Percentiles rank a stretch among this genome's conserved stretches.
phyloP scores from a whole-genome alignment of 2,888 invertebrate species.

The Plagodis pulveraria region DNA sequence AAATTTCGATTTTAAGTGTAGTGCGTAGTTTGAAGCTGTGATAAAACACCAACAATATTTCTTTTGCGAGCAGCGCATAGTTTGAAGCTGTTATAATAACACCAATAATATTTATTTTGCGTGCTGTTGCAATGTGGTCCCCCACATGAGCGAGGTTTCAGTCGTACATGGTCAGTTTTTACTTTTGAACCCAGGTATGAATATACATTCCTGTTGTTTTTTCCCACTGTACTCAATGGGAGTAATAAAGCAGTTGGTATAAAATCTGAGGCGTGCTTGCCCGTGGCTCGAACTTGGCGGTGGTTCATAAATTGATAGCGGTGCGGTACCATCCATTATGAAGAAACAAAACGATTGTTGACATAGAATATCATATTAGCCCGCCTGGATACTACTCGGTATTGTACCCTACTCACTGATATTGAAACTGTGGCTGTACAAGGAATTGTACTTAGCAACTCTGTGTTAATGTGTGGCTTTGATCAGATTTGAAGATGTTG shows the following conservation, averaged over 20 bases:
- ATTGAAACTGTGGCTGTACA: background rate
- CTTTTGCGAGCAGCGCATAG: no score
- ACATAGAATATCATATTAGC: conserved; percentile 47
- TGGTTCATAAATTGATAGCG: conserved; percentile 71
- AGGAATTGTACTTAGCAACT: background rate
- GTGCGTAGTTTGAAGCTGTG: no score
- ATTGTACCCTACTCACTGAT: conserved; percentile 4
- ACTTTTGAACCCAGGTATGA: no score
- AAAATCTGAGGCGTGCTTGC: conserved; percentile 60
- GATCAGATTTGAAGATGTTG: background rate
- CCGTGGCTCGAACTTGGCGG: conserved; percentile 18
- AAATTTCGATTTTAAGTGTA: no score
- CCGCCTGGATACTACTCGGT: conserved; percentile 23
- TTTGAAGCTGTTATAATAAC: no score
- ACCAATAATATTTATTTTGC: no score
- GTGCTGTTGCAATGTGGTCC: no score
- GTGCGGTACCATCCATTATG: conserved; percentile 58
- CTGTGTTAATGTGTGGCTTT: no score
- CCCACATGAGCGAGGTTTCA: no score
- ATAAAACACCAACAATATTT: no score
- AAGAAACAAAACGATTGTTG: conserved; percentile 65
- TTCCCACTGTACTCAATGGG: conserved; percentile 67
- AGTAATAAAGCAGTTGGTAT: conserved; percentile 72
- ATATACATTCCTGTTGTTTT: conserved; percentile 19
- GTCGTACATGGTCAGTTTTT: no score